Conservation (phyloP, 2,113 vertebrate species). For the Oncorhynchus mykiss region DNA sequence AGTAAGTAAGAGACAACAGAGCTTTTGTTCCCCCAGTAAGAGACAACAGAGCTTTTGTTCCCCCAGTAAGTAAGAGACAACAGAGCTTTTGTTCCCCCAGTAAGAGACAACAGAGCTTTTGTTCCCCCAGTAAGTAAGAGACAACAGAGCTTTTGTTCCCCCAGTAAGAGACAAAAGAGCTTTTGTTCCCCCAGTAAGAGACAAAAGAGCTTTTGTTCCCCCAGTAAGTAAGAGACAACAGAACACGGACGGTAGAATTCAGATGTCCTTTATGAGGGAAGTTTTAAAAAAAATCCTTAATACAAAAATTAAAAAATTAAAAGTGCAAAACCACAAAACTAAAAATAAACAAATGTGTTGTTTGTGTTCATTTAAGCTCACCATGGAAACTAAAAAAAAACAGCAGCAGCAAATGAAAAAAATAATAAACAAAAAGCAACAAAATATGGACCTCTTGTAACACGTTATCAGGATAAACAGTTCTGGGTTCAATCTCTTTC, state of each 20-base stretch:
- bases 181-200: too few relatives aligned
- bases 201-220: too few relatives aligned
- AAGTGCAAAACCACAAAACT: constrained; percentile 66
- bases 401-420: constrained; percentile 74
- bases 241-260: constrained; percentile 70
- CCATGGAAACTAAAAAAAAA: constrained; percentile 57
- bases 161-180: too few relatives aligned
- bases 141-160: too few relatives aligned
- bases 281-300: constrained; percentile 50
- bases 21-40: too few relatives aligned
- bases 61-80: too few relatives aligned
- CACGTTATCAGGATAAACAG: constrained; percentile 66
- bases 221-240: constrained; percentile 48
- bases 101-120: too few relatives aligned
- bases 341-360: constrained; percentile 61
- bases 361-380: constrained; percentile 65
- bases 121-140: too few relatives aligned
- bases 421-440: constrained; percentile 14
- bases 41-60: constrained; percentile 60
- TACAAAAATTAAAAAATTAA: constrained; percentile 54
- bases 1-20: too few relatives aligned
- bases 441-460: constrained; percentile 61
- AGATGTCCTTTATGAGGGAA: constrained; percentile 62
- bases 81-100: too few relatives aligned
- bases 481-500: constrained; percentile 61